Evolutionary conservation across 2,113 vertebrate genomes (phyloP), one percentile per base, ranked within the genome.

Genomic region (Lepus europaeus): DNA sequence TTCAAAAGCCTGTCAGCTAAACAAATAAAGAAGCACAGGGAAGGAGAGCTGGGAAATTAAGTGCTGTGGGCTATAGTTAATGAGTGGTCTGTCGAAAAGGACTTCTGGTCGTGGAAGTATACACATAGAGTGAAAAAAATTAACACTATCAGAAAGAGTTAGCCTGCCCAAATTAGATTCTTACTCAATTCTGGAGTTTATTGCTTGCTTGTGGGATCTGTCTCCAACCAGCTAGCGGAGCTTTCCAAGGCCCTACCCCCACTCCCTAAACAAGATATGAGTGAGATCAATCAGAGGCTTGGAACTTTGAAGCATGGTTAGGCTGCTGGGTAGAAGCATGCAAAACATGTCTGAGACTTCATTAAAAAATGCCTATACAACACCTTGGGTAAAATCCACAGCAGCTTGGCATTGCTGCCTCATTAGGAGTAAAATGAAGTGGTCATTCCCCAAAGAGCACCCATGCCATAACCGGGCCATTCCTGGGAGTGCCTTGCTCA

Each of bases 1-100:
- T 96, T 93, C 91, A 97, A 96, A 97, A 97, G 49, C 90, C 96
- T 96, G 96, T 92, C 94, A 97, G 83, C 90, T 97, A 95, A 97
- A 98, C 72, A 98, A 97, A 98, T 97, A 94, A 29, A 96, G 90
- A 94, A 97, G 78, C 5, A 0, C 11, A 63, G 29, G 68, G 73
- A 97, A 78, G 33, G 13, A 97, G 9, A 94, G 14, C 20, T 85
- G 86, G 78, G 81, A 98, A 97, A 98, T 97, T 92, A 97, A 95
- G 79, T 79, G 91, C 96, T 96, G 61, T 88, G 81, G 96, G 91
- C 95, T 97, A 79, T 22, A 92, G 92, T 83, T 97, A 97, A 97
- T 97, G 96, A 97, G 81, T 95, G 59, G 77, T 88, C 92, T 49
- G 31, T 82, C 1, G 63, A 91, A 85, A 49, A 90, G 85, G 96